Conservation (phyloP, 2,113 vertebrate species). For the Ginglymostoma cirratum region DNA sequence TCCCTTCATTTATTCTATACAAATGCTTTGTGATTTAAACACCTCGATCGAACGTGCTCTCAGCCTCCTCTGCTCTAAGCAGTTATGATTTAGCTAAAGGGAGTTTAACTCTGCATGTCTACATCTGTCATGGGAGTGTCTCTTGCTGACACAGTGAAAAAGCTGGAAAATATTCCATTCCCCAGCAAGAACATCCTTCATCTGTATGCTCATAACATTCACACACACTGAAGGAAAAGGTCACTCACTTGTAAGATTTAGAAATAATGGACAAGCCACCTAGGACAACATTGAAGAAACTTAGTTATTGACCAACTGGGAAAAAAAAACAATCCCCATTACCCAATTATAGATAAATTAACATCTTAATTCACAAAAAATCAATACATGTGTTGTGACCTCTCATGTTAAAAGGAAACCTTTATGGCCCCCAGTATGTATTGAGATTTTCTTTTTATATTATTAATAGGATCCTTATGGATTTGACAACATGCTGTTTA, state of each 20-base stretch:
- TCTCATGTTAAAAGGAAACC: background rate
- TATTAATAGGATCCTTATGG: background rate
- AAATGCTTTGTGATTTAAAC: background rate
- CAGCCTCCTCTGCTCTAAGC: background rate
- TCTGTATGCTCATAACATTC: background rate
- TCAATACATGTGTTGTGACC: background rate
- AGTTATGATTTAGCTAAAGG: background rate
- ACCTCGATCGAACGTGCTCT: background rate
- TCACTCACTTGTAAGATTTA: background rate
- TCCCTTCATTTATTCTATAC: no score
- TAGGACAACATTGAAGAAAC: background rate
- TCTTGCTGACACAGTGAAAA: background rate
- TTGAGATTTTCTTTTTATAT: background rate
- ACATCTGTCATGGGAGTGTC: background rate
- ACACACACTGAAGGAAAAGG: background rate
- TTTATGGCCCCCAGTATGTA: background rate
- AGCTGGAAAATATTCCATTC: background rate
- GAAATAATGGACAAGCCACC: background rate
- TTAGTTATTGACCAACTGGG: background rate
- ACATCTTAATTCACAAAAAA: background rate
- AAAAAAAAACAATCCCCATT: no score
- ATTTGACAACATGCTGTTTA: background rate
- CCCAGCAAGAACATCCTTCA: background rate
- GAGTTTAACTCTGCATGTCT: background rate
- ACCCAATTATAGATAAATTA: conserved; percentile 6